Conservation (phyloP, 2,888 invertebrate species). For the Malthinus seriepunctatus region DNA sequence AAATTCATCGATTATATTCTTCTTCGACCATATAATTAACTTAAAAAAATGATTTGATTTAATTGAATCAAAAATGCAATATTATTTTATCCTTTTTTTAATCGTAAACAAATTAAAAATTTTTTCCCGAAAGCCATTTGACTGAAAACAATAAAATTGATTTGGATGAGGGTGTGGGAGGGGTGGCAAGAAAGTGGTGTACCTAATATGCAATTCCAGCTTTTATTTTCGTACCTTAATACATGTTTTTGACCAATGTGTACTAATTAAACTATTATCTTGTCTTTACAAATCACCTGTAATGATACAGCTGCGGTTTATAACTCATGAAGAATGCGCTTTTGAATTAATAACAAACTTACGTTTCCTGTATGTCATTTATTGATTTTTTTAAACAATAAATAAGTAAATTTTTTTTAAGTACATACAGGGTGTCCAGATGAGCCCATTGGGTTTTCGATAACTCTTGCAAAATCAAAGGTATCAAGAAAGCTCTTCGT, state of each 20-base stretch:
- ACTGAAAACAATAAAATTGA: slow-evolving; percentile 6
- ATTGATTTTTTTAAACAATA: slow-evolving; percentile 8
- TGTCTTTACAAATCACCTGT: slow-evolving; percentile 50
- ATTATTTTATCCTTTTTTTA: slow-evolving; percentile 11
- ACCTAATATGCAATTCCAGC: slow-evolving; percentile 39
- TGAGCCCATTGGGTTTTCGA: too few species aligned
- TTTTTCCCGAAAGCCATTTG: slow-evolving; percentile 1
- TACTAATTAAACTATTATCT: slow-evolving; percentile 52
- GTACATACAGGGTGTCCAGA: too few species aligned
- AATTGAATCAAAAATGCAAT: slow-evolving; percentile 28
- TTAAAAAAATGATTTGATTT: slow-evolving; percentile 22
- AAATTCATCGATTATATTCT: slow-evolving; percentile 1
- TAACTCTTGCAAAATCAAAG: too few species aligned
- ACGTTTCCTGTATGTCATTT: slow-evolving; percentile 29
- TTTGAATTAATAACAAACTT: slow-evolving; percentile 28
- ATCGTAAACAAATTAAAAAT: not conserved
- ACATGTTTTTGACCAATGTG: slow-evolving; percentile 43
- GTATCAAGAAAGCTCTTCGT: too few species aligned
- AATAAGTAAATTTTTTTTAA: not conserved
- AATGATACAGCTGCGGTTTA: slow-evolving; percentile 48
- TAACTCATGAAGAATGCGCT: slow-evolving; percentile 38
- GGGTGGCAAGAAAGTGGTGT: slow-evolving; percentile 29
- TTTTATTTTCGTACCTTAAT: slow-evolving; percentile 37
- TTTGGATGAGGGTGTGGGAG: slow-evolving; percentile 8
- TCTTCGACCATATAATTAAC: slow-evolving; percentile 22